phyloP scores from a whole-genome alignment of 2,113 vertebrate genomes.

The Gavia stellata region DNA sequence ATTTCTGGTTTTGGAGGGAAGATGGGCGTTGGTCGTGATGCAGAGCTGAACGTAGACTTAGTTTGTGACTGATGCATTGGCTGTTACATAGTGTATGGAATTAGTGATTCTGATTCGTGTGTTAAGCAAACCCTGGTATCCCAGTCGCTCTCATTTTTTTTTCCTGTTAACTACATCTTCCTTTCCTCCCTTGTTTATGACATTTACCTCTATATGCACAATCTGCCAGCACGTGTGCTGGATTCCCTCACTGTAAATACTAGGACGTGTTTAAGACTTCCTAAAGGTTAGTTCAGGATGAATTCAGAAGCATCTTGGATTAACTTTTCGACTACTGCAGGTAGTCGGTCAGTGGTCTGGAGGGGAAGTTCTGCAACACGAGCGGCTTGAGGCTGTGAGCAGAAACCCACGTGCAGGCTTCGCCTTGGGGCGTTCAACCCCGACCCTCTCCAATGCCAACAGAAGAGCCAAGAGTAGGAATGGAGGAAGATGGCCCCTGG shows the following conservation, averaged over 20 bases:
- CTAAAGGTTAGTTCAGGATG: neutral
- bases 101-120: neutral
- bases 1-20: neutral
- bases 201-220: neutral
- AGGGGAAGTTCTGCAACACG: neutral
- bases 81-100: neutral
- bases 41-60: neutral
- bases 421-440: neutral
- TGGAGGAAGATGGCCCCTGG: neutral
- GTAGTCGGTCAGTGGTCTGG: neutral
- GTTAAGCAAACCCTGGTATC: neutral
- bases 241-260: neutral
- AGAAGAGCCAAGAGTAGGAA: neutral
- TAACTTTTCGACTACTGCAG: neutral
- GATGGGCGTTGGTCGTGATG: neutral
- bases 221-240: rapidly evolving
- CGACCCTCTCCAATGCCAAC: neutral
- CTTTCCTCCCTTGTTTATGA: neutral
- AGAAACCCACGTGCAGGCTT: neutral
- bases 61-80: neutral
- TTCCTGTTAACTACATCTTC: rapidly evolving
- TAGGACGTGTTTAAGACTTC: neutral
- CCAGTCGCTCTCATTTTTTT: neutral
- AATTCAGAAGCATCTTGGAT: neutral
- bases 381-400: neutral